These are phyloP conservation scores for Asbolus verrucosus DNA, from an alignment of 1,140 invertebrate species.

Conservation along the genomic window DNA sequence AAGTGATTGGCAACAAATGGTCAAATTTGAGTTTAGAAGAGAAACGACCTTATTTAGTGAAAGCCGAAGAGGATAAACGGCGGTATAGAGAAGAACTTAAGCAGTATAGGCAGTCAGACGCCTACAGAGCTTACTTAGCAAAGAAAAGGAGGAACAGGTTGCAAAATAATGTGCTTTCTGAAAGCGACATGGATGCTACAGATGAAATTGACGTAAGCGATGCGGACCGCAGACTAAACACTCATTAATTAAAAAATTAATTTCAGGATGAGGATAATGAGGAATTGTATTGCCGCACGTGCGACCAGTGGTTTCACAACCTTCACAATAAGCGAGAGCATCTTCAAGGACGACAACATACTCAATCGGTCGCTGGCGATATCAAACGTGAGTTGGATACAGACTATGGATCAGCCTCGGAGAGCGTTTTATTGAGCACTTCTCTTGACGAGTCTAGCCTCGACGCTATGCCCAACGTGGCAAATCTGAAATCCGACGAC, in stretches of 20 bases:
- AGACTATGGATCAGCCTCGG: constrained; percentile 51
- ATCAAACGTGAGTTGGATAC: constrained; percentile 59
- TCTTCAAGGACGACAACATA: constrained; percentile 69
- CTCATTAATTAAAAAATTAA: too few species aligned
- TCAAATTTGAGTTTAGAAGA: constrained; percentile 68
- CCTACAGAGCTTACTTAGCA: constrained; percentile 69
- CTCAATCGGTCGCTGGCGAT: constrained; percentile 65
- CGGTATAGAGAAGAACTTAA: constrained; percentile 71
- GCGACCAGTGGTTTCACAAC: constrained; percentile 71
- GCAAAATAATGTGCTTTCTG: constrained; percentile 67
- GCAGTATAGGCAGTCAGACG: constrained; percentile 70
- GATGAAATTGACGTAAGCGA: constrained; percentile 69
- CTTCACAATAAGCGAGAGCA: constrained; percentile 72
- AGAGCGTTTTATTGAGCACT: constrained; percentile 56
- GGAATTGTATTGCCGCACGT: constrained; percentile 70
- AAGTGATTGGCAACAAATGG: constrained; percentile 72
- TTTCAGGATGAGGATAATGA: constrained; percentile 70
- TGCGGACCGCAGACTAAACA: too few species aligned
- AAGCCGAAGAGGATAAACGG: constrained; percentile 70
- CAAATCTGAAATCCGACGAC: constrained; percentile 1
- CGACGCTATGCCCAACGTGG: constrained; percentile 58
- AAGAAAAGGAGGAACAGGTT: constrained; percentile 68
- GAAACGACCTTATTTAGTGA: constrained; percentile 70
- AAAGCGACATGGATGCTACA: constrained; percentile 69
- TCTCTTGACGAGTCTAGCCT: constrained; percentile 65